Percentiles rank a stretch among this genome's conserved stretches.
These are phyloP conservation scores for Leptodactylus fallax DNA, from an alignment of 2,797 vertebrate genomes.

Conservation along the genomic window DNA sequence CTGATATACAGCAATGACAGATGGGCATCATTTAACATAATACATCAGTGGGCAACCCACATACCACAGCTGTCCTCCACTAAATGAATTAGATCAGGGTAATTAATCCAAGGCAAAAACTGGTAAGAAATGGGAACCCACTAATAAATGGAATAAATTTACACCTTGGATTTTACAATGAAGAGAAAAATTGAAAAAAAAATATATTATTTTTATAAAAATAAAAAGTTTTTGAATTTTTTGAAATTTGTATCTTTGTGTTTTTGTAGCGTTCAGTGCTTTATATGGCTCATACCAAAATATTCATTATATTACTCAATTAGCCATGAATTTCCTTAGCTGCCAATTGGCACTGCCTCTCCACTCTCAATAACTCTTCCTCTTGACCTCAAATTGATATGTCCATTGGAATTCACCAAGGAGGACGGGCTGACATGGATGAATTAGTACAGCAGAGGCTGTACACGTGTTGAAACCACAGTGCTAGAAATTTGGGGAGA, in stretches of 20 bases:
- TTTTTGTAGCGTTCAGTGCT: background rate
- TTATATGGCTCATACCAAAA: too few species aligned
- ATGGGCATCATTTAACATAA: constrained; percentile 90
- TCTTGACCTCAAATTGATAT: background rate
- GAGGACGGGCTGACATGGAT: background rate
- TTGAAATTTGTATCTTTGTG: background rate
- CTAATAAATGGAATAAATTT: constrained; percentile 31
- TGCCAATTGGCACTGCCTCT: background rate
- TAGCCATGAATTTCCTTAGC: background rate
- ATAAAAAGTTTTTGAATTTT: background rate
- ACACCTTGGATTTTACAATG: background rate
- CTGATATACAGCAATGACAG: constrained; percentile 86
- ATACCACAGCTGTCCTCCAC: constrained; percentile 87
- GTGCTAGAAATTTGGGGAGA: background rate
- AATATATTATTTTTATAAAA: background rate
- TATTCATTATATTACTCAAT: background rate
- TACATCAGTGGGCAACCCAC: constrained; percentile 85
- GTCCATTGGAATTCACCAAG: background rate
- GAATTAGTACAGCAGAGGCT: too few species aligned
- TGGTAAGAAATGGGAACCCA: constrained; percentile 74
- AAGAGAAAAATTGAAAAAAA: background rate
- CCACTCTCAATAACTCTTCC: background rate
- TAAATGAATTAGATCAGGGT: constrained; percentile 90
- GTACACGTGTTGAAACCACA: too few species aligned
- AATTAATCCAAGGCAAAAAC: constrained; percentile 88